Evolutionary conservation across 92 coral and sea anemone species (phyloP), one percentile per base, ranked within the genome.

Genomic region (Palythoa heliodiscus): DNA sequence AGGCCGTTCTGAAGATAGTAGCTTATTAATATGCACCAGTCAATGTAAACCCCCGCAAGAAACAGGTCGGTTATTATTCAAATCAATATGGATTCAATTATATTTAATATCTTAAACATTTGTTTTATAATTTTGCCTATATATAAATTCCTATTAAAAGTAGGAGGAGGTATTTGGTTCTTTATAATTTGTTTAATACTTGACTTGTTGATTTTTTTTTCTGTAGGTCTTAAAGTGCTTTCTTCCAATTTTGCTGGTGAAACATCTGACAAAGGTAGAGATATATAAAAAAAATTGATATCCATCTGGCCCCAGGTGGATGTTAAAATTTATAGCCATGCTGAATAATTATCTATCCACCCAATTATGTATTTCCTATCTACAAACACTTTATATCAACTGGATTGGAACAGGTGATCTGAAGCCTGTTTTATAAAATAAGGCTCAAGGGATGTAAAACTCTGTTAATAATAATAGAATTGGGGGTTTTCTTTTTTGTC

Each of bases 401-500:
- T 54, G 60, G 60, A 54, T 54, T 54, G 60, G 60, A 54, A 54
- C 60, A 54, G 60, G 60, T 54, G 60, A 54, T 54, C 60, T 54
- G 60, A 54, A 54, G 60, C 60, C 60, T 54, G 60, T 54, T 54
- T 54, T 54, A 54, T 54, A 54, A 54, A 54, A 54, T 54, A 54
- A 54, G 60, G 60, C 60, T 54, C 60, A 54, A 54, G 60, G 60
- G 60, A 54, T 54, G 60, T 54, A 54, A 54, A 54, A 54, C 60
- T 54, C 60, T 60, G 66, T 60, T 60, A 60, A 60, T 60, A 60
- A 54, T 54, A 54, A 54, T 1, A 54, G 60, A 54, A 54, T 54
- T 54, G 60, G 60, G 60, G 60, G 60, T 54, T 54, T 54, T 54
- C 60, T 54, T 54, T 54, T 60, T 60, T 60, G 66, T 60, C 66